Evolutionary conservation across 2,113 vertebrate genomes (phyloP).

Genomic region (Melanerpes formicivorus): DNA sequence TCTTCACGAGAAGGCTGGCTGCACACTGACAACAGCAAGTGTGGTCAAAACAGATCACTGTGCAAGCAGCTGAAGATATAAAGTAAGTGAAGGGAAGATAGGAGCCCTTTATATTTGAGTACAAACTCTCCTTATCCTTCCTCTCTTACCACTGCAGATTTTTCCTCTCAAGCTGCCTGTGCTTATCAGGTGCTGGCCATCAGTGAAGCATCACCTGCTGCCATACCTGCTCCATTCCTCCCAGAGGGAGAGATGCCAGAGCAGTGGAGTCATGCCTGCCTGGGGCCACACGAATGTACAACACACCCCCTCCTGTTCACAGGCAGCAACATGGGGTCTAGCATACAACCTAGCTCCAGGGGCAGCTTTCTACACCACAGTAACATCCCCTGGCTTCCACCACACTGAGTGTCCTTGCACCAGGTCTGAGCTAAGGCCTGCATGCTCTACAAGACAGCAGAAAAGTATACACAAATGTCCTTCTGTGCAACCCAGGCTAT

Average conservation of each 20-base stretch:
- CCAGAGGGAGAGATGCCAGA: neutral
- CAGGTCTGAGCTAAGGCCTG: neutral
- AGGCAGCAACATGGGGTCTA: neutral
- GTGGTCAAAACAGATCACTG: neutral
- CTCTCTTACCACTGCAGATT: neutral
- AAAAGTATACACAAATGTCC: neutral
- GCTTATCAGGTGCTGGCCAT: neutral
- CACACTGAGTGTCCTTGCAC: neutral
- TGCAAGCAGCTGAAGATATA: neutral
- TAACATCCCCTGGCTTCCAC: neutral
- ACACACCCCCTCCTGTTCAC: neutral
- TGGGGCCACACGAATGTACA: neutral
- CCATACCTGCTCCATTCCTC: neutral
- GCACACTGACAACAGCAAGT: neutral
- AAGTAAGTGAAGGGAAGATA: neutral
- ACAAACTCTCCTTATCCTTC: neutral
- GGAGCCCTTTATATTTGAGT: neutral
- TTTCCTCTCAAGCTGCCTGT: neutral
- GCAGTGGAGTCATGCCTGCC: neutral
- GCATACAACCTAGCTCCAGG: neutral
- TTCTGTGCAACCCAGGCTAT: neutral
- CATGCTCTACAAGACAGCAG: neutral
- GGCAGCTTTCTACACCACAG: neutral
- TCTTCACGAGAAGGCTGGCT: neutral
- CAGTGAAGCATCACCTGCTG: neutral